Evolutionary conservation across 2,113 vertebrate genomes (phyloP).

Genomic region (Nannobrachium achirus): DNA sequence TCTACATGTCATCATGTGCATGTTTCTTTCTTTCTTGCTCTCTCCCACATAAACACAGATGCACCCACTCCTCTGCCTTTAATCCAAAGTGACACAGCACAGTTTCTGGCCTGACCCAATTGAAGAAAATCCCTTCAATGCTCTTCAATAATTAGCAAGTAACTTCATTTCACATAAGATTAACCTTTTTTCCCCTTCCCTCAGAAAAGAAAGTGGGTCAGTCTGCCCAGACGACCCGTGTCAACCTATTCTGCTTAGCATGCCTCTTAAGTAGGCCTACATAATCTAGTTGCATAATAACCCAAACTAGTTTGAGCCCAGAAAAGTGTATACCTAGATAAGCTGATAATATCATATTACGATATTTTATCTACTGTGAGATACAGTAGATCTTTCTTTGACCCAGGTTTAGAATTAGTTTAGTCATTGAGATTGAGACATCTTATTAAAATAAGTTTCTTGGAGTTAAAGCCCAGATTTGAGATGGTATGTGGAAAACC

Average conservation of each 20-base stretch:
- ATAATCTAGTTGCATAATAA: neutral
- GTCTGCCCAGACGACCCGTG: slow-evolving; percentile 11
- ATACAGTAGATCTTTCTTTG: neutral
- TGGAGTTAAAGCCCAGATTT: neutral
- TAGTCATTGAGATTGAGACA: neutral
- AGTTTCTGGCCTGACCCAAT: slow-evolving; percentile 47
- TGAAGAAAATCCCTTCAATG: slow-evolving; percentile 47
- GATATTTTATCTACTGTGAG: neutral
- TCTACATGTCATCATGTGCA: slow-evolving; percentile 16
- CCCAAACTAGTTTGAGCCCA: neutral
- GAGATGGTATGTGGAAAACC: slow-evolving; percentile 25
- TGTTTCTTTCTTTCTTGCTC: neutral
- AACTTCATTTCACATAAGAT: slow-evolving; percentile 55
- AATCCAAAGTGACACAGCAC: slow-evolving; percentile 28
- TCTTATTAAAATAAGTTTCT: neutral
- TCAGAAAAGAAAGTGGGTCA: neutral
- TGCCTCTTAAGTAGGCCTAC: neutral
- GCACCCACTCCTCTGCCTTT: neutral
- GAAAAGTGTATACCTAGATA: neutral
- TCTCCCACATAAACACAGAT: neutral
- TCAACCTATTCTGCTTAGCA: neutral
- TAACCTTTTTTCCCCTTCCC: slow-evolving; percentile 49
- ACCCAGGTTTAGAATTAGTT: slow-evolving; percentile 10
- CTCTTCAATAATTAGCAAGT: slow-evolving; percentile 43
- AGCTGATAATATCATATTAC: no score